Conservation (phyloP, 2,797 vertebrate species). For the Artibeus jamaicensis region DNA sequence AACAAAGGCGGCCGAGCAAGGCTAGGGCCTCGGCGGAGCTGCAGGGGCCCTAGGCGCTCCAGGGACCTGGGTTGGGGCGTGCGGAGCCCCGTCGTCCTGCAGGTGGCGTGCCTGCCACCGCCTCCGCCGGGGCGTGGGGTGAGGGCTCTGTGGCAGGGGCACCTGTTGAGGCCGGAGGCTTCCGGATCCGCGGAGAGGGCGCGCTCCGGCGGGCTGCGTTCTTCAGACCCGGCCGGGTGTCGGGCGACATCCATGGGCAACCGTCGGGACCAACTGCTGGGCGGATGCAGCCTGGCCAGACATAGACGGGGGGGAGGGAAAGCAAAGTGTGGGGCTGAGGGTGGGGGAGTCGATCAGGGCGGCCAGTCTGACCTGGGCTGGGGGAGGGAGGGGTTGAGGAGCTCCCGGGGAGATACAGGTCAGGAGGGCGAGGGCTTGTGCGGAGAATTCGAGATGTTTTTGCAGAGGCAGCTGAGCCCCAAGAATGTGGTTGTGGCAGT, state of each 20-base stretch:
- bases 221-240: neutral
- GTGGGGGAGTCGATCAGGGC: neutral
- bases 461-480: neutral
- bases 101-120: slow-evolving; percentile 48
- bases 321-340: neutral
- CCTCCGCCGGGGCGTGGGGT: neutral
- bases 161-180: slow-evolving; percentile 70
- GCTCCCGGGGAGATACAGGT: neutral
- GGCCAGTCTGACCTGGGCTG: neutral
- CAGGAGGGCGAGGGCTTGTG: neutral
- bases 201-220: neutral
- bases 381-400: neutral
- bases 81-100: slow-evolving; percentile 20
- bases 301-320: neutral
- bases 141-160: neutral
- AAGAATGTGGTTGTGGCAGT: neutral
- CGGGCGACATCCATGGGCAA: neutral
- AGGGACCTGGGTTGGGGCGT: neutral
- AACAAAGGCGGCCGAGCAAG: slow-evolving; percentile 11
- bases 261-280: neutral
- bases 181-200: neutral
- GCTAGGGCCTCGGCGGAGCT: neutral
- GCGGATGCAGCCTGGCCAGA: neutral
- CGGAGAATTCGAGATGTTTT: neutral
- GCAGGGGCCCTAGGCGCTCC: neutral